A percentile compares a stretch with the other conserved stretches of the same genome.
Evolutionary conservation across 1,140 invertebrate genomes (phyloP).

Genomic region (Drosophila pseudoobscura): DNA sequence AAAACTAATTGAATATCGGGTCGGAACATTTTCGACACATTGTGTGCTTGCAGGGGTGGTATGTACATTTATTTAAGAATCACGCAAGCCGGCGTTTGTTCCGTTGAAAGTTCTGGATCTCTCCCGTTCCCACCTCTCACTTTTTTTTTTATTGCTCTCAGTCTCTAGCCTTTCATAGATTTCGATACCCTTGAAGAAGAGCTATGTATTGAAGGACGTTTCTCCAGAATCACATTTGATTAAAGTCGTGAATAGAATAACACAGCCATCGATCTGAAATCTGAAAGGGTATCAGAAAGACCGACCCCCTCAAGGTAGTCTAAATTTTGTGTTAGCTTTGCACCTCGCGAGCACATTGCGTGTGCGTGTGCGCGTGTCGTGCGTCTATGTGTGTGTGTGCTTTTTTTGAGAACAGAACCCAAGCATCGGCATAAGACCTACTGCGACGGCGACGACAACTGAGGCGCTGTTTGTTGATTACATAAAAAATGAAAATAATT

Average conservation of each 20-base stretch:
- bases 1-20: slow-evolving; percentile 63
- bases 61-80: no score
- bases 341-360: slow-evolving; percentile 23
- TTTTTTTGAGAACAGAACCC: slow-evolving; percentile 69
- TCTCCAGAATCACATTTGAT: no score
- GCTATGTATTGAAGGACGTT: no score
- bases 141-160: no score
- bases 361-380: slow-evolving; percentile 2
- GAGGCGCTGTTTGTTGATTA: slow-evolving; percentile 71
- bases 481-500: slow-evolving; percentile 79
- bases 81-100: slow-evolving; percentile 26
- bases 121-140: no score
- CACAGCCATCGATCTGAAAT: no score
- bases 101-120: no score
- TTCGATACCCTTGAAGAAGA: no score
- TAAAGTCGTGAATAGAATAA: no score
- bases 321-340: slow-evolving; percentile 23
- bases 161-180: no score
- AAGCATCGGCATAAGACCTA: slow-evolving; percentile 24
- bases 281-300: no score
- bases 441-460: slow-evolving; percentile 8
- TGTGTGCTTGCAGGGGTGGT: slow-evolving; percentile 5
- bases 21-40: slow-evolving; percentile 46
- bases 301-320: neutral
- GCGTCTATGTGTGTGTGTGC: slow-evolving; percentile 24